A percentile compares a stretch with the other conserved stretches of the same genome.
These are phyloP conservation scores for Jaculus jaculus DNA, from an alignment of 2,113 vertebrate genomes.

Conservation along the genomic window DNA sequence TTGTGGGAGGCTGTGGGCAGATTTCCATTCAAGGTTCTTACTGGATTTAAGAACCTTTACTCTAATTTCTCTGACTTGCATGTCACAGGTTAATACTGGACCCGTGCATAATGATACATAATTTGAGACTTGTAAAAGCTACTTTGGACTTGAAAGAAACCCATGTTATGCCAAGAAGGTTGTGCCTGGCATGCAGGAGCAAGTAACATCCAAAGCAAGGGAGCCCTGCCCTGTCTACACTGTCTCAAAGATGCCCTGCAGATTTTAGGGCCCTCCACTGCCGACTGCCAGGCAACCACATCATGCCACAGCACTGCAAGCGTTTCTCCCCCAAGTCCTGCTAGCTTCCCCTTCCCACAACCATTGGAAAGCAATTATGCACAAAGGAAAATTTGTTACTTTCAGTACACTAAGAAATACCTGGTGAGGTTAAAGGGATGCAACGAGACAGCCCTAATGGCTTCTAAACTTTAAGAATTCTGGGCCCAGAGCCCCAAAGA, in stretches of 20 bases:
- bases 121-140: slow-evolving; percentile 79
- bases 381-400: slow-evolving; percentile 55
- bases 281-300: background rate
- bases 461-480: slow-evolving; percentile 69
- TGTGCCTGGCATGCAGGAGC: slow-evolving; percentile 60
- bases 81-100: slow-evolving; percentile 78
- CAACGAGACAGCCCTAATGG: slow-evolving; percentile 69
- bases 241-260: background rate
- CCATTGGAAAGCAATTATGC: slow-evolving; percentile 31
- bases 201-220: slow-evolving; percentile 42
- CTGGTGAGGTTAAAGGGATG: slow-evolving; percentile 44
- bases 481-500: slow-evolving; percentile 55
- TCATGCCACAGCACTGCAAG: background rate
- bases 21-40: slow-evolving; percentile 30
- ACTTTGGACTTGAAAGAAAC: slow-evolving; percentile 77
- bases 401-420: slow-evolving; percentile 44
- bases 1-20: background rate
- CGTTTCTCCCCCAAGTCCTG: background rate
- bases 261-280: background rate
- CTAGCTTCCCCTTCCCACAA: background rate
- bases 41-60: slow-evolving; percentile 59
- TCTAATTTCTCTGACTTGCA: slow-evolving; percentile 61
- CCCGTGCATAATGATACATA: slow-evolving; percentile 75
- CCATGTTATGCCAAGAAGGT: slow-evolving; percentile 66
- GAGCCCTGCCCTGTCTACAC: background rate